Conservation (phyloP, 2,113 vertebrate genomes). For the Puffinus mauretanicus region DNA sequence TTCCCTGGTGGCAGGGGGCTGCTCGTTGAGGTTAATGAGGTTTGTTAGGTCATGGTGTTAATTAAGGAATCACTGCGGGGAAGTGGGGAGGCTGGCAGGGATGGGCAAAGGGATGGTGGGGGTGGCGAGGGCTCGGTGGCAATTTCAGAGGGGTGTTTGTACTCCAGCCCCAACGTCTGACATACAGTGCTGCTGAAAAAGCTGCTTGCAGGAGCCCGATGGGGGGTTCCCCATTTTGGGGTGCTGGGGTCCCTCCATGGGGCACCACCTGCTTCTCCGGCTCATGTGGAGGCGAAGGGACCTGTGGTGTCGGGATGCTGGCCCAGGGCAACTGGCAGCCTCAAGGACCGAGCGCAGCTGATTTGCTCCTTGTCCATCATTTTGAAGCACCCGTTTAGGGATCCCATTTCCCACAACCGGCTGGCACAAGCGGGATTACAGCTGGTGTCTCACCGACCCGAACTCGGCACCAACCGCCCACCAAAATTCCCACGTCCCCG, state of each 20-base stretch:
- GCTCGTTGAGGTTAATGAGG: accelerated
- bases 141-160: no score
- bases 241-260: background rate
- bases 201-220: accelerated
- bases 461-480: accelerated
- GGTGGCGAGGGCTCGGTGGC: accelerated
- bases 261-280: no score
- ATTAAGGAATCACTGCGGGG: background rate
- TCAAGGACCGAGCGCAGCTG: accelerated
- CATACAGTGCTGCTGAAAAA: accelerated
- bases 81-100: background rate
- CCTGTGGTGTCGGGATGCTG: accelerated
- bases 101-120: background rate
- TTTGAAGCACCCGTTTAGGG: accelerated
- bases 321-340: background rate
- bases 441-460: accelerated
- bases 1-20: accelerated
- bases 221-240: background rate
- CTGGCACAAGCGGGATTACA: no score
- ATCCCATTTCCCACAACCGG: accelerated
- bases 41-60: background rate
- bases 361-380: accelerated
- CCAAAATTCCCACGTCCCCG: background rate
- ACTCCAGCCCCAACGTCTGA: background rate
- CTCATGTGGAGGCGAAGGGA: accelerated